A percentile compares a stretch with the other conserved stretches of the same genome.
phyloP scores from a whole-genome alignment of 2,888 invertebrate species.

The Arrhopalites spinosus region DNA sequence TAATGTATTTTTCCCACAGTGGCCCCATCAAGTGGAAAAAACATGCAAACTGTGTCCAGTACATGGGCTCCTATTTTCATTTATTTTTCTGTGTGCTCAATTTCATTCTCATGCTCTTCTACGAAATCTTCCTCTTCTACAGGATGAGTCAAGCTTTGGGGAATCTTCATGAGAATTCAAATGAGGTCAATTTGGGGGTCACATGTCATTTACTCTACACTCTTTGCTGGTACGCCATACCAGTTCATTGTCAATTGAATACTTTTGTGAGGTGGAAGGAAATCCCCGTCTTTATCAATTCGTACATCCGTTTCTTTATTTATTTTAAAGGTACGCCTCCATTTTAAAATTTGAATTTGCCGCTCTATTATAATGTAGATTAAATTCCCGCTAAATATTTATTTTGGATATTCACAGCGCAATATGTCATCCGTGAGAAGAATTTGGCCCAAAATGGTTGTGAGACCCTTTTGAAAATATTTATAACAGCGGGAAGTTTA shows the following conservation, averaged over 20 bases:
- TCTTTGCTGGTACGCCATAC: slow-evolving; percentile 15
- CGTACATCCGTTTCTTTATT: not conserved
- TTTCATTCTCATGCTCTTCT: slow-evolving; percentile 1
- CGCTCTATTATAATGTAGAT: no score
- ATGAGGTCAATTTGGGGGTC: not conserved
- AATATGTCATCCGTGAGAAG: not conserved
- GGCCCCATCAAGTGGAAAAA: slow-evolving; percentile 2
- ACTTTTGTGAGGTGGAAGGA: slow-evolving; percentile 20
- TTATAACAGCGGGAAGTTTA: not conserved
- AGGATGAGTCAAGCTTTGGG: slow-evolving; percentile 10
- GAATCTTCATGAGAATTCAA: not conserved
- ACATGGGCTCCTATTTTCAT: not conserved
- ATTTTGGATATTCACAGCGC: not conserved
- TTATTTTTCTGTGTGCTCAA: not conserved
- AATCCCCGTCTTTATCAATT: slow-evolving; percentile 7
- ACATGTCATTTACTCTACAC: slow-evolving; percentile 6
- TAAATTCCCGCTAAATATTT: not conserved
- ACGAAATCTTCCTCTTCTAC: slow-evolving; percentile 14
- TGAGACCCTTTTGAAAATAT: slow-evolving; percentile 1
- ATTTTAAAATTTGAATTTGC: no score
- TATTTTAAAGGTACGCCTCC: slow-evolving; percentile 18
- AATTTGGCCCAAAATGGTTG: slow-evolving; percentile 12
- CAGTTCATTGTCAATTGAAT: slow-evolving; percentile 26
- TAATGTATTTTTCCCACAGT: not conserved
- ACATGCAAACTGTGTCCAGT: not conserved